Base-by-base conservation (phyloP, 1,140 invertebrate genomes). In the Drosophila rufa region DNA sequence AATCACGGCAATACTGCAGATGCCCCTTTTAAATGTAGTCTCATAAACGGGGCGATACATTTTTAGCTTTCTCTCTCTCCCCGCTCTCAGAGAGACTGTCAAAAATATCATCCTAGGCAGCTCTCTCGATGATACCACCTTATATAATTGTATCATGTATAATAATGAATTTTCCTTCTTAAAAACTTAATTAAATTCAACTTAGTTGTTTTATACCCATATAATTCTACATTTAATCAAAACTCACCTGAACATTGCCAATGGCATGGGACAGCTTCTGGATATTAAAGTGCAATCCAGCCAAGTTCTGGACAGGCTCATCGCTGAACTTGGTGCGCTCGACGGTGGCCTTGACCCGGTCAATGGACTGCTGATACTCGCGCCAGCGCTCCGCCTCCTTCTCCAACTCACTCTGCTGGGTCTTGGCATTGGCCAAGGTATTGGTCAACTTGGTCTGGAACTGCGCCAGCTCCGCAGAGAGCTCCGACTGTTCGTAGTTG, bases 361-460 rank as follows among this genome's bases (percentile, higher is more conserved):
- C 96, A 36, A 97, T 93, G 7, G 95, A 94, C 80, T 96, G 95
- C 55, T 91, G 78, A 91, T 97, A 98, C 85, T 97, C 96, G 74
- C 96, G 96, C 96, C 96, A 97, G 38, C 96, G 94, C 79, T 96
- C 96, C 19, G 95, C 94, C 59, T 96, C 95, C 91, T 97, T 96
- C 83, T 97, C 96, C 22, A 97, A 83, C 45, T 95, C 94, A 7
- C 95, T 96, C 75, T 95, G 95, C 61, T 95, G 95, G 0, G 96
- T 96, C 85, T 96, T 96, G 0, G 97, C 96, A 2, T 95, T 96
- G 82, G 97, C 97, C 33, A 97, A 82, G 0, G 96, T 97, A 67
- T 97, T 97, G 83, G 97, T 97, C 68, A 97, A 84, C 4, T 96
- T 85, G 78, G 97, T 96, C 33, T 95, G 96, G 73, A 97, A 95